A percentile compares a stretch with the other conserved stretches of the same genome.
Evolutionary conservation across 2,113 vertebrate species (phyloP).

Genomic region (Thermophis baileyi): DNA sequence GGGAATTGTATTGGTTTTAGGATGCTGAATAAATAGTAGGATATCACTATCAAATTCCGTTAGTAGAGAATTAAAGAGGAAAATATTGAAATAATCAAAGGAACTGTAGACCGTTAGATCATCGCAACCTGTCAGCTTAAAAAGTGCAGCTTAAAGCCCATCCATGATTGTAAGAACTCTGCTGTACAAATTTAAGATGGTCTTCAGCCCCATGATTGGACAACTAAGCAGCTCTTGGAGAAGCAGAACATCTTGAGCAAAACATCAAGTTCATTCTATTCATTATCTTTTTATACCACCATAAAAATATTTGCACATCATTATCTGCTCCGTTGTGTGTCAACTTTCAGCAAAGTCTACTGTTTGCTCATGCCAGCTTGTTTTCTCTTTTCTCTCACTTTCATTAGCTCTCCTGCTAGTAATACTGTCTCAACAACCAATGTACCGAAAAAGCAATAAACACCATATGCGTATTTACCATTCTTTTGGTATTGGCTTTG

Average conservation of each 20-base stretch:
- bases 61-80: not conserved
- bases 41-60: too few species aligned
- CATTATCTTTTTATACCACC: not conserved
- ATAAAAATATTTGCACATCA: not conserved
- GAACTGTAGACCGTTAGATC: not conserved
- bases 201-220: not conserved
- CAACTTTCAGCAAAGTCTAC: not conserved
- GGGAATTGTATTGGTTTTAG: not conserved
- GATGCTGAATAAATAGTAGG: not conserved
- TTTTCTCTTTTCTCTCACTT: not conserved
- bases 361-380: not conserved
- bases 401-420: not conserved
- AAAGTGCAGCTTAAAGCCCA: not conserved
- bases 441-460: not conserved
- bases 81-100: not conserved
- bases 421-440: not conserved
- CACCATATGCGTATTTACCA: not conserved
- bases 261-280: not conserved
- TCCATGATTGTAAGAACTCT: not conserved
- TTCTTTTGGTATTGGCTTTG: not conserved
- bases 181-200: not conserved
- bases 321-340: not conserved
- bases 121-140: not conserved
- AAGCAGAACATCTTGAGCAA: not conserved
- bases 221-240: not conserved